Evolutionary conservation across 2,888 invertebrate species (phyloP).

Genomic region (Eumacrocentrus americanus): DNA sequence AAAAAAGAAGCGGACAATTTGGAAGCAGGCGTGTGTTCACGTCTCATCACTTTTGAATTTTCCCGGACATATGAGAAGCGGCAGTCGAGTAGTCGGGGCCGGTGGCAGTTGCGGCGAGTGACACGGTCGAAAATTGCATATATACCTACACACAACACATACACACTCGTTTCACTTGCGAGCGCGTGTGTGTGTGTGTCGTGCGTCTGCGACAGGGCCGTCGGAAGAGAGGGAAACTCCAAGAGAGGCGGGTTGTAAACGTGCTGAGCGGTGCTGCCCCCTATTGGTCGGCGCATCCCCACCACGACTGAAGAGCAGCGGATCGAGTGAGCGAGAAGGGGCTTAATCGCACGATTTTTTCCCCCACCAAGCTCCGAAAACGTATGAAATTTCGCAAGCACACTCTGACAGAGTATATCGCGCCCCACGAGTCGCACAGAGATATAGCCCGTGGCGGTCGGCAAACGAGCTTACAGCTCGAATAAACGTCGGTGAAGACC

Average conservation of each 20-base stretch:
- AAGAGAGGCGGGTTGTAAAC: constrained; percentile 34
- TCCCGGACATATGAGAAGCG: constrained; percentile 30
- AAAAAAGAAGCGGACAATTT: constrained; percentile 1
- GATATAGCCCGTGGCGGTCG: constrained; percentile 23
- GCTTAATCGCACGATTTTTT: constrained; percentile 30
- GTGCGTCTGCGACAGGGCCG: constrained; percentile 21
- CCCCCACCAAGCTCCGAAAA: constrained; percentile 25
- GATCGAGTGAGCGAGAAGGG: constrained; percentile 23
- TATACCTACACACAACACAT: constrained; percentile 7
- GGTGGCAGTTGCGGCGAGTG: constrained; percentile 37
- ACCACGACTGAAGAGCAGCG: constrained; percentile 1
- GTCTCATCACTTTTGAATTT: constrained; percentile 17
- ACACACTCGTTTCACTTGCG: constrained; percentile 10
- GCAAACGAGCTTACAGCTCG: constrained; percentile 16
- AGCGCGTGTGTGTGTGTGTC: constrained; percentile 15
- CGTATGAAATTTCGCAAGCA: constrained; percentile 32
- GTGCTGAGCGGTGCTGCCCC: constrained; percentile 50
- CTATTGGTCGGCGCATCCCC: constrained; percentile 41
- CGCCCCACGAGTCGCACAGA: constrained; percentile 28
- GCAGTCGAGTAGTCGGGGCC: constrained; percentile 24
- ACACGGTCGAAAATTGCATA: constrained; percentile 49
- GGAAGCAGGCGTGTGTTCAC: neutral
- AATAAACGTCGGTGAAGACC: neutral
- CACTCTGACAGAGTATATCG: constrained; percentile 24
- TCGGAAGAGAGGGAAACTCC: constrained; percentile 19